Evolutionary conservation across 2,797 vertebrate genomes (phyloP).

Genomic region (Sebastes melanostomus): DNA sequence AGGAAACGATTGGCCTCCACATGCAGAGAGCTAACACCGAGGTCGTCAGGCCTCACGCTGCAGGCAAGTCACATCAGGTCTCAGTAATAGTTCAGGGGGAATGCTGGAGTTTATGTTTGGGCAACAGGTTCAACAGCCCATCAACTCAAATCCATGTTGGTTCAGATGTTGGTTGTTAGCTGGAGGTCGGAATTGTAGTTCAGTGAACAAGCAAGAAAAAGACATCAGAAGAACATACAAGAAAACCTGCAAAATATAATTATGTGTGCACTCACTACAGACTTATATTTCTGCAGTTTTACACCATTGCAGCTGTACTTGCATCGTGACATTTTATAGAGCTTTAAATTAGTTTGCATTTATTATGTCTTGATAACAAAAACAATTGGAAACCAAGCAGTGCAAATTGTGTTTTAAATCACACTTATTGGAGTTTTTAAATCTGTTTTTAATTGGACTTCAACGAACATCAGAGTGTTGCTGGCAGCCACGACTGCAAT

Average conservation of each 20-base stretch:
- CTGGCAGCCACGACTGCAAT: not conserved
- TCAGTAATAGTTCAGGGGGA: not conserved
- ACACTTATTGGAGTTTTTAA: not conserved
- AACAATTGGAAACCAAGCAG: not conserved
- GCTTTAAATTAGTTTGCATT: not conserved
- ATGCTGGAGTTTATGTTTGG: not conserved
- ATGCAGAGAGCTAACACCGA: constrained; percentile 79
- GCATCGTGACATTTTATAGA: not conserved
- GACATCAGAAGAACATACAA: not conserved
- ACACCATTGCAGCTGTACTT: not conserved
- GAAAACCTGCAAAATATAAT: not conserved
- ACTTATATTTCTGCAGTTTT: not conserved
- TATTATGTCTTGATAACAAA: not conserved
- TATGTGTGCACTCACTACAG: not conserved
- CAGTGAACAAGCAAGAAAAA: too few species aligned
- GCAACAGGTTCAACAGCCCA: not conserved
- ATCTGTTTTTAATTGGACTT: not conserved
- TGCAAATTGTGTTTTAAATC: not conserved
- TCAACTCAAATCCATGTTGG: not conserved
- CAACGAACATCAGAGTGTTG: not conserved
- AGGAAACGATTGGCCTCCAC: constrained; percentile 92
- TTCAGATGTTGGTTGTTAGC: not conserved
- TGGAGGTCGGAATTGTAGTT: too few species aligned
- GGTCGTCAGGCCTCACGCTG: constrained; percentile 57
- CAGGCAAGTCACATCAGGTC: constrained; percentile 56